Conservation (phyloP, 2,888 invertebrate genomes). For the Athetis lepigone region DNA sequence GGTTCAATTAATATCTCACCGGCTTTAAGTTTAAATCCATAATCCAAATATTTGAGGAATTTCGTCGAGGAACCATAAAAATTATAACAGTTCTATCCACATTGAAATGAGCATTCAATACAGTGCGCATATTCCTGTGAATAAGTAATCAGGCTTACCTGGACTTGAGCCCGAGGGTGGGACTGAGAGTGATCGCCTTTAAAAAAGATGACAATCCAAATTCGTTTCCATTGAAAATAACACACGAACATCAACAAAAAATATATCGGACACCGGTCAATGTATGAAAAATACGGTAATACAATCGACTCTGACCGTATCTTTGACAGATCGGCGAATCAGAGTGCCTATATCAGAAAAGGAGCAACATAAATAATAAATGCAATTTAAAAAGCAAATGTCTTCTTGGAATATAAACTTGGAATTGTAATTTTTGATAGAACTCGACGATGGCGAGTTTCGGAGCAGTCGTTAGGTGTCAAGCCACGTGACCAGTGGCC, state of each 20-base stretch:
- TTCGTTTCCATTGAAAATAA: slow-evolving; percentile 37
- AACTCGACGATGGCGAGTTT: slow-evolving; percentile 41
- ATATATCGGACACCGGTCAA: slow-evolving; percentile 17
- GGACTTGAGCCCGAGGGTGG: slow-evolving; percentile 14
- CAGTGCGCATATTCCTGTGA: slow-evolving; percentile 24
- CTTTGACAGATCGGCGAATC: slow-evolving; percentile 1
- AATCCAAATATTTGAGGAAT: neutral
- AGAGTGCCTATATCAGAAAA: slow-evolving; percentile 46
- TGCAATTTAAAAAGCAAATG: slow-evolving; percentile 61
- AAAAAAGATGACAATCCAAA: slow-evolving; percentile 12
- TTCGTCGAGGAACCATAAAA: slow-evolving; percentile 32
- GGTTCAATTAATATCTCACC: neutral
- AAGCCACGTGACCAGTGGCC: slow-evolving; percentile 71
- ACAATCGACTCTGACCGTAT: slow-evolving; percentile 18
- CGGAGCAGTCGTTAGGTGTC: slow-evolving; percentile 69
- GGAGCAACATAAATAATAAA: slow-evolving; percentile 62
- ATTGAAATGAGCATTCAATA: slow-evolving; percentile 27
- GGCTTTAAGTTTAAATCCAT: neutral
- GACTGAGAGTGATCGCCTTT: slow-evolving; percentile 6
- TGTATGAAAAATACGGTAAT: slow-evolving; percentile 24
- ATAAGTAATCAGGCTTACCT: slow-evolving; percentile 49
- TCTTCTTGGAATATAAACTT: slow-evolving; percentile 58
- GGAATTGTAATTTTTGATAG: slow-evolving; percentile 65
- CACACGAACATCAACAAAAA: slow-evolving; percentile 18
- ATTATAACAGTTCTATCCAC: slow-evolving; percentile 12